Conservation (phyloP, 1,140 invertebrate genomes). For the Zaprionus lachaisei region DNA sequence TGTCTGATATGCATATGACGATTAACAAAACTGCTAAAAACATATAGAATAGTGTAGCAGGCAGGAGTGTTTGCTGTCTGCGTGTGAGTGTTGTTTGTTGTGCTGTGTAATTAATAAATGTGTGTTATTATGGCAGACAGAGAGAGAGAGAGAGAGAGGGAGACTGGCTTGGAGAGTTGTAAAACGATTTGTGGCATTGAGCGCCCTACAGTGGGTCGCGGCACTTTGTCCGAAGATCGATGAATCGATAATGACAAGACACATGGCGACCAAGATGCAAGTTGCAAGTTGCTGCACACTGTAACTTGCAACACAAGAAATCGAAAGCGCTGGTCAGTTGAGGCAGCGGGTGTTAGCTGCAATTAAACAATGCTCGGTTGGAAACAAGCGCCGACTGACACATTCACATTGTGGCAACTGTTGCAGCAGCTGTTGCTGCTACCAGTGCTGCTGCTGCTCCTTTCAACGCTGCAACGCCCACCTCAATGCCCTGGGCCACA, state of each 20-base stretch:
- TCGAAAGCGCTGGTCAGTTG: slow-evolving; percentile 15
- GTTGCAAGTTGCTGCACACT: slow-evolving; percentile 21
- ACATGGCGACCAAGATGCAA: slow-evolving; percentile 13
- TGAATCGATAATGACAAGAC: slow-evolving; percentile 45
- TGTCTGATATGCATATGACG: slow-evolving; percentile 43
- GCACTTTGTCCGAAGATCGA: slow-evolving; percentile 61
- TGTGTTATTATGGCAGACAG: slow-evolving; percentile 65
- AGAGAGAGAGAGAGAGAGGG: not conserved
- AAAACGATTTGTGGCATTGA: slow-evolving; percentile 64
- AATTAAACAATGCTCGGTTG: slow-evolving; percentile 53
- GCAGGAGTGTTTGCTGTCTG: slow-evolving; percentile 39
- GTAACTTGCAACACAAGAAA: slow-evolving; percentile 25
- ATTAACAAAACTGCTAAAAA: slow-evolving; percentile 19
- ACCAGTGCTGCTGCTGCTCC: slow-evolving; percentile 38
- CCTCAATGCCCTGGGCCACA: slow-evolving; percentile 45
- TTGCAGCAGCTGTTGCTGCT: slow-evolving; percentile 27
- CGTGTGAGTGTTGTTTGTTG: slow-evolving; percentile 37
- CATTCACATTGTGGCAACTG: slow-evolving; percentile 68
- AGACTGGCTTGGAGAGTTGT: slow-evolving; percentile 13
- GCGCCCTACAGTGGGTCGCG: slow-evolving; percentile 67
- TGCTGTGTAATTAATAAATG: slow-evolving; percentile 79
- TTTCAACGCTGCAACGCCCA: slow-evolving; percentile 57
- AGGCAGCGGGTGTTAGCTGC: slow-evolving; percentile 37
- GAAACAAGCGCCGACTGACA: slow-evolving; percentile 60
- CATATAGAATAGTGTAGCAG: slow-evolving; percentile 31